Conservation (phyloP, 2,888 invertebrate genomes). For the Diogma glabrata region DNA sequence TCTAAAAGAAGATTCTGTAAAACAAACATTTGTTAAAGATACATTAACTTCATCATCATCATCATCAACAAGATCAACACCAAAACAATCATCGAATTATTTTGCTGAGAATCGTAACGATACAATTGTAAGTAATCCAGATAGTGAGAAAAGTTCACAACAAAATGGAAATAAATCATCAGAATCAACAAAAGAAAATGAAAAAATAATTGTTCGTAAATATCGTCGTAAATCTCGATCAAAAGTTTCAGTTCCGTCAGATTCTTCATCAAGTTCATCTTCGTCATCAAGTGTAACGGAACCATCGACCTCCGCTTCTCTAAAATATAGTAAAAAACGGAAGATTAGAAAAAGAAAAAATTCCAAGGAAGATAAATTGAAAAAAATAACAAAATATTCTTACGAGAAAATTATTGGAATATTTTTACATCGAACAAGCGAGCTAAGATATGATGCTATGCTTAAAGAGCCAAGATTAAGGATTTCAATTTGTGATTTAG, state of each 20-base stretch:
- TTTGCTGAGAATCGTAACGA: slow-evolving; percentile 1
- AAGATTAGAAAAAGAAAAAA: too few relatives aligned
- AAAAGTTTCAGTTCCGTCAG: neutral
- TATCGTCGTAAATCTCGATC: neutral
- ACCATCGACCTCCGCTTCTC: neutral
- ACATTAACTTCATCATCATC: neutral
- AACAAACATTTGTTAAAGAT: too few relatives aligned
- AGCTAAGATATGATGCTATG: neutral
- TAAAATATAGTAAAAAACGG: neutral
- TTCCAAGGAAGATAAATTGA: neutral
- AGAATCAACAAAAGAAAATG: neutral
- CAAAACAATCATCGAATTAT: neutral
- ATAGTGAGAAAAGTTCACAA: neutral
- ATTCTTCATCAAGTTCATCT: neutral
- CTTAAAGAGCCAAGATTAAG: slow-evolving; percentile 4
- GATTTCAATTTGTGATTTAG: neutral
- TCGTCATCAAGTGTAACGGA: neutral
- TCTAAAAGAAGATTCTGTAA: neutral
- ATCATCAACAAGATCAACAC: neutral
- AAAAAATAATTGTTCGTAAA: neutral
- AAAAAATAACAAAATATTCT: neutral
- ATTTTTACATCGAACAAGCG: neutral
- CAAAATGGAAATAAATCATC: neutral
- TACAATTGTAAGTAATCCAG: slow-evolving; percentile 7
- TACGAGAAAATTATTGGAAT: slow-evolving; percentile 2